Conservation (phyloP, 2,888 invertebrate genomes). For the Bimastos eiseni region DNA sequence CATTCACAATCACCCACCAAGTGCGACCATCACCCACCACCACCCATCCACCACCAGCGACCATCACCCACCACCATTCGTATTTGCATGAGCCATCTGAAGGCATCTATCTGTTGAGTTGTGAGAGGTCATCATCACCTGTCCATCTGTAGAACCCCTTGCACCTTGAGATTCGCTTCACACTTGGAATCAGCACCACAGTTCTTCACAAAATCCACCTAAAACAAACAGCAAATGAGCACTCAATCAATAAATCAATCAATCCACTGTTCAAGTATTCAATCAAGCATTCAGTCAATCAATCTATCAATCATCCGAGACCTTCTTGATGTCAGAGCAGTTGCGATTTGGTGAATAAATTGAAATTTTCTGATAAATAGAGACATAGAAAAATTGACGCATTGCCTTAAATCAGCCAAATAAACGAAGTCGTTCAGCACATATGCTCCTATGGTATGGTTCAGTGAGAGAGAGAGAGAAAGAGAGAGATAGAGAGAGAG, state of each 20-base stretch:
- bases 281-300: background rate
- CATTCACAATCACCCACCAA: no score
- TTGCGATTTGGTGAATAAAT: background rate
- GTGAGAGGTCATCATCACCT: background rate
- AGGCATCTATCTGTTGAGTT: background rate
- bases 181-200: conserved; percentile 50
- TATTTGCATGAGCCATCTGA: background rate
- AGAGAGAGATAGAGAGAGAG: no score
- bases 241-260: background rate
- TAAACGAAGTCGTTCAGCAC: no score
- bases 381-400: no score
- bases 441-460: no score
- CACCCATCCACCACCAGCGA: no score
- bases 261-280: background rate
- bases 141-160: conserved; percentile 28
- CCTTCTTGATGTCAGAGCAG: background rate
- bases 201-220: conserved; percentile 41
- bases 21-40: no score
- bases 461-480: no score
- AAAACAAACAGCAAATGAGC: background rate
- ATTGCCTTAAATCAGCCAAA: no score
- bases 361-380: background rate
- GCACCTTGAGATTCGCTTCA: conserved; percentile 35
- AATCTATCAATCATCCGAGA: background rate
- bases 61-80: no score